Evolutionary conservation across 2,113 vertebrate species (phyloP).

Genomic region (Microcebus griseorufus): DNA sequence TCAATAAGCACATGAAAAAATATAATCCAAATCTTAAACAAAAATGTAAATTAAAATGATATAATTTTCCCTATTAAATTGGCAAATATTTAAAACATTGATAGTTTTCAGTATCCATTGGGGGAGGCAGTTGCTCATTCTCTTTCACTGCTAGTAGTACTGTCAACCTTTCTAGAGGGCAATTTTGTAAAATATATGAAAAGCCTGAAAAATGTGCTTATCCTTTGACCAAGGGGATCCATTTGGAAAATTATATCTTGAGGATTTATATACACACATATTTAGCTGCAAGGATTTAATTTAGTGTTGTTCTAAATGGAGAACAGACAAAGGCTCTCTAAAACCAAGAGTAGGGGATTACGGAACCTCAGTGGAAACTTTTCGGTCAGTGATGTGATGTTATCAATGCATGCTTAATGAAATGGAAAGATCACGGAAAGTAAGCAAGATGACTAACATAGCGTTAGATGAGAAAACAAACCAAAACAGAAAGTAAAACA

Average conservation of each 20-base stretch:
- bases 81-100: neutral
- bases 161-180: neutral
- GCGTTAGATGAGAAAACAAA: neutral
- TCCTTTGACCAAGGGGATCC: neutral
- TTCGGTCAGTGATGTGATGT: neutral
- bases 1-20: neutral
- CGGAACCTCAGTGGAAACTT: neutral
- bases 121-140: too few relatives aligned
- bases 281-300: neutral
- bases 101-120: neutral
- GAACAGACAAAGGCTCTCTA: neutral
- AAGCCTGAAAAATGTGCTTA: neutral
- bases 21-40: neutral
- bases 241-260: neutral
- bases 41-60: neutral
- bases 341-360: neutral
- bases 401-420: neutral
- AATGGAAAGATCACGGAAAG: neutral
- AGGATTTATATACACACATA: neutral
- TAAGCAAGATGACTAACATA: neutral
- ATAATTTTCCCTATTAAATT: neutral
- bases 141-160: neutral
- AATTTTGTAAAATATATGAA: neutral
- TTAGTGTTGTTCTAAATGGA: neutral
- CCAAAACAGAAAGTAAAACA: neutral